Evolutionary conservation across 2,888 invertebrate genomes (phyloP).

Genomic region (Pandemis cinnamomeana): DNA sequence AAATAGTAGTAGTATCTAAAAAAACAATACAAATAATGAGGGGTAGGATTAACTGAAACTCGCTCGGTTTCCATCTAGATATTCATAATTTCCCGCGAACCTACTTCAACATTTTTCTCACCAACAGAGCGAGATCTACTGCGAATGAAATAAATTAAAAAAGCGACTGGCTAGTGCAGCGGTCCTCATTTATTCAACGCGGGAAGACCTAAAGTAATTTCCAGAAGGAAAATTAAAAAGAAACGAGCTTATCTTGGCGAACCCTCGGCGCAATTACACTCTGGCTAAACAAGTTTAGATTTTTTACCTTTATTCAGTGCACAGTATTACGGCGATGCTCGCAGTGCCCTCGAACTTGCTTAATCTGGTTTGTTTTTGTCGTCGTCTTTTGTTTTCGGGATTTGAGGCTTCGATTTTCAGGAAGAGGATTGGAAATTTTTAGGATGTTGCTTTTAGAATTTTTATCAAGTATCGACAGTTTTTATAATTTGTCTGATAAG

Average conservation of each 20-base stretch:
- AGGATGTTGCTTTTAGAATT: background rate
- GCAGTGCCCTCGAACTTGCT: conserved; percentile 26
- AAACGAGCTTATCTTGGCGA: conserved; percentile 72
- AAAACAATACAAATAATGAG: background rate
- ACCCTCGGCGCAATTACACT: conserved; percentile 68
- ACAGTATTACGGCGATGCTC: conserved; percentile 34
- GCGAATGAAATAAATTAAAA: conserved; percentile 61
- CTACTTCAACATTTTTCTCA: conserved; percentile 51
- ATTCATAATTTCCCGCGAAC: conserved; percentile 58
- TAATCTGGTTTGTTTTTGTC: conserved; percentile 37
- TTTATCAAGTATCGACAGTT: background rate
- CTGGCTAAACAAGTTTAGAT: conserved; percentile 60
- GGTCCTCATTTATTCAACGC: conserved; percentile 71
- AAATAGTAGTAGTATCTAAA: too few relatives aligned
- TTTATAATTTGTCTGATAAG: too few relatives aligned
- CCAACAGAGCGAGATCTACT: conserved; percentile 56
- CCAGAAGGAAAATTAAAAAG: conserved; percentile 75
- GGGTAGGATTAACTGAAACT: background rate
- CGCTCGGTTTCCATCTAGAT: background rate
- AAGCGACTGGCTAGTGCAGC: conserved; percentile 56
- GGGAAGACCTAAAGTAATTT: conserved; percentile 72
- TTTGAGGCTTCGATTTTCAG: background rate
- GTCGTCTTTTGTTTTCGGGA: conserved; percentile 4
- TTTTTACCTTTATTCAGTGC: conserved; percentile 45
- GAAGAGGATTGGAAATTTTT: background rate